These are phyloP conservation scores for Zenarchopterus dispar DNA, from an alignment of 2,797 vertebrate genomes.

Conservation along the genomic window DNA sequence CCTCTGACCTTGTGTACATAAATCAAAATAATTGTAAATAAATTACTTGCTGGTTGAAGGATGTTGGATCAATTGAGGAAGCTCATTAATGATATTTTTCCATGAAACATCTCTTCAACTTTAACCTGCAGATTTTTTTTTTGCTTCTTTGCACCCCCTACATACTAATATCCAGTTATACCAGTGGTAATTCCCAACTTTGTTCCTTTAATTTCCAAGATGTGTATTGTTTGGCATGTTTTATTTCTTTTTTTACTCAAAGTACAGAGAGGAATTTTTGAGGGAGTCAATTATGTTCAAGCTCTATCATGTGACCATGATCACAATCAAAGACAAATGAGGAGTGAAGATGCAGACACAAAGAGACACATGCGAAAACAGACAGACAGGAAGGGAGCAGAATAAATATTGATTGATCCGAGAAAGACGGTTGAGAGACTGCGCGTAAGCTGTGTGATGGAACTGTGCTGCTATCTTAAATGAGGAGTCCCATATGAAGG, in stretches of 20 bases:
- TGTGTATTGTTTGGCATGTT: slow-evolving; percentile 4
- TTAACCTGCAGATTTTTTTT: slow-evolving; percentile 33
- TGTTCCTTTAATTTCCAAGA: neutral
- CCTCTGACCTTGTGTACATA: slow-evolving; percentile 59
- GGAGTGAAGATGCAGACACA: slow-evolving; percentile 27
- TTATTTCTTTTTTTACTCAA: neutral
- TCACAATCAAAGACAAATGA: slow-evolving; percentile 47
- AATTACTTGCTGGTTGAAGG: slow-evolving; percentile 57
- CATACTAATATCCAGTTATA: neutral
- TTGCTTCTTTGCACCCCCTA: slow-evolving; percentile 8
- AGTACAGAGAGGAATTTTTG: too few species aligned
- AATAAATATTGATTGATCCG: slow-evolving; percentile 65
- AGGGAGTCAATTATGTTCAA: too few species aligned
- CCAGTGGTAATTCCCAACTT: neutral
- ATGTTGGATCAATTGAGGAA: slow-evolving; percentile 54
- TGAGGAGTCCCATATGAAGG: slow-evolving; percentile 86
- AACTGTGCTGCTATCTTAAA: slow-evolving; percentile 83
- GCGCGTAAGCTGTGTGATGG: slow-evolving; percentile 75
- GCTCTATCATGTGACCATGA: slow-evolving; percentile 1
- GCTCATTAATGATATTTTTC: slow-evolving; percentile 41
- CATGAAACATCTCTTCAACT: slow-evolving; percentile 24
- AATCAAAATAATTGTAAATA: slow-evolving; percentile 56
- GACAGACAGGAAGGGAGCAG: slow-evolving; percentile 28
- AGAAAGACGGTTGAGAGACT: slow-evolving; percentile 52
- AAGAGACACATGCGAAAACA: slow-evolving; percentile 20